These are phyloP conservation scores for Acromyrmex echinatior DNA, from an alignment of 1,140 invertebrate species.

Conservation along the genomic window DNA sequence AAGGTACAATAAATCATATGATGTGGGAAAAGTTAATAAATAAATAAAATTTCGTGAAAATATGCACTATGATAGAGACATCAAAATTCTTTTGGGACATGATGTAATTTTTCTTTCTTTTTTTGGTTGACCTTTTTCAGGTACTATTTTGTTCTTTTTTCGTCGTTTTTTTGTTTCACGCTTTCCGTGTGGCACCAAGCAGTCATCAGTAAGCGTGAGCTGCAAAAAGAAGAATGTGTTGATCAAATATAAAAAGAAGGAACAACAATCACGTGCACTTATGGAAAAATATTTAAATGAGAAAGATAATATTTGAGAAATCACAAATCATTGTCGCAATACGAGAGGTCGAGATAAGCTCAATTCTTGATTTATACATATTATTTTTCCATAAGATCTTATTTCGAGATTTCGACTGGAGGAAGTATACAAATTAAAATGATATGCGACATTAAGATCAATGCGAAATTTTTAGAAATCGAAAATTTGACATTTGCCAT, in stretches of 20 bases:
- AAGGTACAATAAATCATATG: conserved; percentile 77
- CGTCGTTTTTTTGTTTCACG: conserved; percentile 75
- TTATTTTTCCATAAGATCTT: conserved; percentile 51
- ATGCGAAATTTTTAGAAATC: background rate
- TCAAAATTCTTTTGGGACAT: conserved; percentile 59
- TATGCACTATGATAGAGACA: conserved; percentile 70
- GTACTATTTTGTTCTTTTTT: conserved; percentile 68
- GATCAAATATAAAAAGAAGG: conserved; percentile 37
- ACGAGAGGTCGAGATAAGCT: background rate
- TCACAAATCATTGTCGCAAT: background rate
- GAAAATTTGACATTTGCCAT: background rate
- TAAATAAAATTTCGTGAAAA: conserved; percentile 79
- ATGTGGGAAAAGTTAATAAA: conserved; percentile 78
- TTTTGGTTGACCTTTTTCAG: conserved; percentile 74
- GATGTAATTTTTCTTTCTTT: conserved; percentile 63
- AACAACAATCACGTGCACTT: background rate
- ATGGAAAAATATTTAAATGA: conserved; percentile 43
- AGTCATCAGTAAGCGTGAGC: conserved; percentile 83
- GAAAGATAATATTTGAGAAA: conserved; percentile 3
- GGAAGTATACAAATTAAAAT: background rate
- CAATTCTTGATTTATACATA: background rate
- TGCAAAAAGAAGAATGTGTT: conserved; percentile 75
- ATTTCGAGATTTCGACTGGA: conserved; percentile 29
- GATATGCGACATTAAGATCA: background rate
- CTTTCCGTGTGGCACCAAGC: conserved; percentile 78